Evolutionary conservation across 2,113 vertebrate species (phyloP), one percentile per base, ranked within the genome.

Genomic region (Phrynosoma blainvillii): DNA sequence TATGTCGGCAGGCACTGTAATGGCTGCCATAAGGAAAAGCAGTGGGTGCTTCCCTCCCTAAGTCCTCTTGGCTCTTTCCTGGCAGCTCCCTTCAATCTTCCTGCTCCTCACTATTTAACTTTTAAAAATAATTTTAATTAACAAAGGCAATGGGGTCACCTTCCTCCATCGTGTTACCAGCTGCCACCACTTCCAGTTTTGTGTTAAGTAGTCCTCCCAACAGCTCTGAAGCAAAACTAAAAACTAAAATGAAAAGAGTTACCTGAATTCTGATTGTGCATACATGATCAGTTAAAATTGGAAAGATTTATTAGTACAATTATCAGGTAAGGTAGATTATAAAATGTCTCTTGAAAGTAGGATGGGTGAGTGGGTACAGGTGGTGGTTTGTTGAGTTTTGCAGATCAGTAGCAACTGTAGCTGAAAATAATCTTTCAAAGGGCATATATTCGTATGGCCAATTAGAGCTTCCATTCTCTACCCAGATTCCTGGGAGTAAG

Each of bases 271-370:
- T 78, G 1, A 23, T 27, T 52, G 40, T 68, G 42, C 12, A 54
- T 54, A 42, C 30, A 42, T 21, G 4, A 21, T 40, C n/a, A 47
- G 36, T 65, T 47, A 65, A 11, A 65, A 42, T 42, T 5, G 20
- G 30, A 68, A 86, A 79, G 27, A 86, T 70, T 78, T 79, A 86
- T 78, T 25, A 77, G 27, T n/a, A 21, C 23, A 66, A 56, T 65
- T 85, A 66, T 68, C 66, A 62, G 42, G 18, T 6, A 65, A 79
- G n/a, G 75, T 66, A 86, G 36, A 32, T 52, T 68, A 68, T 54
- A 77, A 54, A 77, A 77, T 42, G 27, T 42, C 73, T 42, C 73
- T 77, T 77, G 84, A 76, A 32, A 76, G 54, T 36, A 30, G 6
- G 6, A 9, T 20, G 32, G 30, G 77, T 13, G 47, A 79, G 77